Conservation (phyloP, 2,113 vertebrate species). For the Delphinapterus leucas region DNA sequence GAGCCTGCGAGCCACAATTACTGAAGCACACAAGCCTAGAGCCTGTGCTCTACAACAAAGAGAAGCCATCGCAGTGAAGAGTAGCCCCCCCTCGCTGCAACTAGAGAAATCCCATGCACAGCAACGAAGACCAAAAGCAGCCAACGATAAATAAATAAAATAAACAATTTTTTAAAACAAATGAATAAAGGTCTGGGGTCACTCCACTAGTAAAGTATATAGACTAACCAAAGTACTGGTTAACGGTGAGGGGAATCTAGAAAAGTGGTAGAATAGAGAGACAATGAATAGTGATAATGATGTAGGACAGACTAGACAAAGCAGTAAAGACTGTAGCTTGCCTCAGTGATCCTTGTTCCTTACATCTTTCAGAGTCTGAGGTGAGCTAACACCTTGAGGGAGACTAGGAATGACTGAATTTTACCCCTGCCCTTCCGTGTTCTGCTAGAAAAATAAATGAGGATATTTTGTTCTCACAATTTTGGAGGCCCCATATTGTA, state of each 20-base stretch:
- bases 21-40: too few relatives aligned
- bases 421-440: background rate
- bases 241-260: background rate
- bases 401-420: background rate
- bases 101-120: too few relatives aligned
- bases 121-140: too few relatives aligned
- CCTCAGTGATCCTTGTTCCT: too few relatives aligned
- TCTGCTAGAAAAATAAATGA: background rate
- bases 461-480: background rate
- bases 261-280: background rate
- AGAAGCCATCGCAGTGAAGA: too few relatives aligned
- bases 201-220: background rate
- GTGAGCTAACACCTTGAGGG: background rate
- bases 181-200: background rate
- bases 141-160: too few relatives aligned
- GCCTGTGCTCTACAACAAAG: too few relatives aligned
- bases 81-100: accelerated
- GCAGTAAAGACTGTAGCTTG: background rate
- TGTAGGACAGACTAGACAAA: background rate
- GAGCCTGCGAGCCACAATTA: accelerated
- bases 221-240: background rate
- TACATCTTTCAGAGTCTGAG: background rate
- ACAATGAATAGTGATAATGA: background rate
- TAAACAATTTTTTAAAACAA: too few relatives aligned
- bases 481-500: background rate